These are phyloP conservation scores for Thinocorus orbignyianus DNA, from an alignment of 2,113 vertebrate species.

Conservation along the genomic window DNA sequence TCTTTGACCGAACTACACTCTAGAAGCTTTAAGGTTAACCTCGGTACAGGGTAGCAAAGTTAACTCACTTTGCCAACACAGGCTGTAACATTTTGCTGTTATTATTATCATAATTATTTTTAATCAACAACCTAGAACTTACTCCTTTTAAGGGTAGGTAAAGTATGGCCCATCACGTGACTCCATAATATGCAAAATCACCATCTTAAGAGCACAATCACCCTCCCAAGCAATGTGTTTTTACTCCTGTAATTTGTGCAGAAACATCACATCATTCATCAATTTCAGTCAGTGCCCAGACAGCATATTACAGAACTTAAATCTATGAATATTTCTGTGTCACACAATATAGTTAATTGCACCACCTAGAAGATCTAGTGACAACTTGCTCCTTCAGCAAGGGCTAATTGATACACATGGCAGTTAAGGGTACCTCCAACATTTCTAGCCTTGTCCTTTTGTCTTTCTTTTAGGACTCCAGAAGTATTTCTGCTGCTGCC, in stretches of 20 bases:
- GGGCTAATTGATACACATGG: fast-evolving
- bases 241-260: not conserved
- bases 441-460: not conserved
- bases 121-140: not conserved
- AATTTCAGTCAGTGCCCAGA: not conserved
- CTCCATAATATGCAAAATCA: not conserved
- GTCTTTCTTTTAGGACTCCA: not conserved
- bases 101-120: not conserved
- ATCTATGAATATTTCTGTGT: not conserved
- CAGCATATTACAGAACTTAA: not conserved
- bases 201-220: not conserved
- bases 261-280: not conserved
- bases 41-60: not conserved
- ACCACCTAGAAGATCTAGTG: too few relatives aligned
- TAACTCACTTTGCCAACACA: not conserved
- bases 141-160: not conserved
- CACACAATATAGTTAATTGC: not conserved
- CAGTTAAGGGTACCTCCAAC: not conserved
- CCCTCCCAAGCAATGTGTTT: not conserved
- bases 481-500: not conserved
- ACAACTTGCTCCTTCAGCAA: not conserved
- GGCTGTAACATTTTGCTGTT: not conserved
- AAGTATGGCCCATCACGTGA: not conserved
- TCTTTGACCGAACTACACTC: not conserved
- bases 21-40: not conserved